Conservation (phyloP, 2,888 invertebrate genomes). For the Drosophila testacea region DNA sequence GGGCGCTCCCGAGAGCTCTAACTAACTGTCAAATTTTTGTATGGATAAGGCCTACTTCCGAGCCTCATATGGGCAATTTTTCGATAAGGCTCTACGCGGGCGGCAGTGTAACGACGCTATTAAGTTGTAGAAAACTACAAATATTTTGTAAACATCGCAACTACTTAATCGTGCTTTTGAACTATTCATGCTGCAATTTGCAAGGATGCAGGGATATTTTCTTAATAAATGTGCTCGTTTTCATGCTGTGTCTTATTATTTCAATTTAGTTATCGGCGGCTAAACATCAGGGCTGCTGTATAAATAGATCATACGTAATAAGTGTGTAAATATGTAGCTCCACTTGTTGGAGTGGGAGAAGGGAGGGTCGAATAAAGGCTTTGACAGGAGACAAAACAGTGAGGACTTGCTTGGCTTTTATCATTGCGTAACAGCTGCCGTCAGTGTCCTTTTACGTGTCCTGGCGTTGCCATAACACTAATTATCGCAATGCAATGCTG, state of each 20-base stretch:
- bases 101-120: too few relatives aligned
- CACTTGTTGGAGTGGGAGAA: background rate
- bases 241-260: too few relatives aligned
- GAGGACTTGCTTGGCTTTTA: slow-evolving; percentile 43
- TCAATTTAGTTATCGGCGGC: background rate
- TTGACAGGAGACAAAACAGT: slow-evolving; percentile 4
- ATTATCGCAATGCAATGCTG: slow-evolving; percentile 56
- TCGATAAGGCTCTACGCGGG: too few relatives aligned
- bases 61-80: too few relatives aligned
- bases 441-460: slow-evolving; percentile 44
- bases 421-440: slow-evolving; percentile 63
- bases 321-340: slow-evolving; percentile 5
- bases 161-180: too few relatives aligned
- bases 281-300: background rate
- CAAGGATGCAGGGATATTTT: too few relatives aligned
- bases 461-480: slow-evolving; percentile 67
- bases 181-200: too few relatives aligned
- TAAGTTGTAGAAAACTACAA: background rate
- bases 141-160: background rate
- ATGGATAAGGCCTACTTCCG: too few relatives aligned
- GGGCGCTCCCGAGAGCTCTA: too few relatives aligned
- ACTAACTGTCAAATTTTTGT: too few relatives aligned
- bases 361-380: slow-evolving; percentile 12
- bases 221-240: too few relatives aligned
- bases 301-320: slow-evolving; percentile 22